Evolutionary conservation across 2,888 invertebrate genomes (phyloP).

Genomic region (Pasiphila rectangulata): DNA sequence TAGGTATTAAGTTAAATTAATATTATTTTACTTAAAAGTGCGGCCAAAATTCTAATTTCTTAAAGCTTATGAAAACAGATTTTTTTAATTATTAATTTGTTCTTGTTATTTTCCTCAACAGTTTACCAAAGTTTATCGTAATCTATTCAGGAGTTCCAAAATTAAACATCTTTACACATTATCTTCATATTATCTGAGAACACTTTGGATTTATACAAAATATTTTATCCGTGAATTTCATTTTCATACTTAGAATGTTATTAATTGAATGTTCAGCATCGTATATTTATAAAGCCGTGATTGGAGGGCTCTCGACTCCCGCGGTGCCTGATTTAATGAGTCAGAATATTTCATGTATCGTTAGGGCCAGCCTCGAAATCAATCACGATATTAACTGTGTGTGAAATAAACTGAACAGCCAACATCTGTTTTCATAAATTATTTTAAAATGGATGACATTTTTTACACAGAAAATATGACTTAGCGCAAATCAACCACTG

Average conservation of each 20-base stretch:
- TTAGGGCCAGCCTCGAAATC: conserved; percentile 71
- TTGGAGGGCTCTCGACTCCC: conserved; percentile 61
- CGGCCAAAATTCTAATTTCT: too few relatives aligned
- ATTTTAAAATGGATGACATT: conserved; percentile 16
- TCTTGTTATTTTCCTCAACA: too few relatives aligned
- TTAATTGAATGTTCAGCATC: conserved; percentile 49
- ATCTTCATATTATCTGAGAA: too few relatives aligned
- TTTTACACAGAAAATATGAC: too few relatives aligned
- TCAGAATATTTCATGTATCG: conserved; percentile 76
- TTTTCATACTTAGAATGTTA: conserved; percentile 27
- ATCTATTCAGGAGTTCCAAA: too few relatives aligned
- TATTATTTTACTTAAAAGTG: too few relatives aligned
- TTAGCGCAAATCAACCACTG: too few relatives aligned
- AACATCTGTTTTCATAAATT: conserved; percentile 37
- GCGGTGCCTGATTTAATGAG: conserved; percentile 70
- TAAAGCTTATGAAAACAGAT: too few relatives aligned
- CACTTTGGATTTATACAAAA: not conserved
- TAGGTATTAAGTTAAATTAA: too few relatives aligned
- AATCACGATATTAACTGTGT: conserved; percentile 75
- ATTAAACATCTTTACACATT: too few relatives aligned
- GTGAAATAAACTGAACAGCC: conserved; percentile 69
- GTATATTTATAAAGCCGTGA: conserved; percentile 62
- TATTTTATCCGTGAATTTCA: conserved; percentile 4
- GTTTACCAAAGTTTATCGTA: too few relatives aligned
- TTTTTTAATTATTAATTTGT: too few relatives aligned